Base-by-base conservation (phyloP, 2,888 invertebrate genomes). In the Cephus sareptanus region DNA sequence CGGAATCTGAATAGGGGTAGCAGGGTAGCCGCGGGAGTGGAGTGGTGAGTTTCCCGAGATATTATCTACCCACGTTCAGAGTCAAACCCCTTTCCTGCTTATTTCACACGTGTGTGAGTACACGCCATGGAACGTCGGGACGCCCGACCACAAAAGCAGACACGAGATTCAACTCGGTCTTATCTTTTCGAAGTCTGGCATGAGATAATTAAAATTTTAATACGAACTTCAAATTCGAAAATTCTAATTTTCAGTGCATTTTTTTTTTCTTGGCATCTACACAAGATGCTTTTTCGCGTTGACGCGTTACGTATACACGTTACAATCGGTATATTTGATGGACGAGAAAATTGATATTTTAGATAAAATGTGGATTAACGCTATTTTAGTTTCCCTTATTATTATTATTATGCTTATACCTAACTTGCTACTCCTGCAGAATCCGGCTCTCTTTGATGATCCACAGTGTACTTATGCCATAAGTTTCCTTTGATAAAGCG, bases 41-140 rank as follows among this genome's bases (percentile, higher is more conserved):
- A 71, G 71, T 71, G 71, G 71, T 71, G 71, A 71, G 71, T 71
- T 71, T 34, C 71, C 30, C 71, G 33, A 71, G 71, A 71, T 71
- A 71, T 33, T 31, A 71, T 71, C 71, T 71, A 34, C 33, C 71
- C 71, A 34, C 56, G 71, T 23, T 31, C 71, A 71, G 2, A 71
- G 71, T 71, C 33, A 15, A 34, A 71, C 71, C 71, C 71, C 71
- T 71, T 71, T 71, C 71, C 33, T 71, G 71, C 71, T 31, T 56
- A 56, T 56, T 56, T 56, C 71, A 71, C 71, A 34, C 71, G 34
- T 15, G 31, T 33, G 34, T 71, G 34, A 33, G 71, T 11, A 71
- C n/a, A 71, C 71, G 11, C 33, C 56, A 9, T 15, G 56, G 56
- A 23, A 9, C 23, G 9, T 56, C 56, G 56, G 56, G 56, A 56